Evolutionary conservation across 1,140 invertebrate genomes (phyloP), one percentile per base, ranked within the genome.

Genomic region (Bombus waltoni): DNA sequence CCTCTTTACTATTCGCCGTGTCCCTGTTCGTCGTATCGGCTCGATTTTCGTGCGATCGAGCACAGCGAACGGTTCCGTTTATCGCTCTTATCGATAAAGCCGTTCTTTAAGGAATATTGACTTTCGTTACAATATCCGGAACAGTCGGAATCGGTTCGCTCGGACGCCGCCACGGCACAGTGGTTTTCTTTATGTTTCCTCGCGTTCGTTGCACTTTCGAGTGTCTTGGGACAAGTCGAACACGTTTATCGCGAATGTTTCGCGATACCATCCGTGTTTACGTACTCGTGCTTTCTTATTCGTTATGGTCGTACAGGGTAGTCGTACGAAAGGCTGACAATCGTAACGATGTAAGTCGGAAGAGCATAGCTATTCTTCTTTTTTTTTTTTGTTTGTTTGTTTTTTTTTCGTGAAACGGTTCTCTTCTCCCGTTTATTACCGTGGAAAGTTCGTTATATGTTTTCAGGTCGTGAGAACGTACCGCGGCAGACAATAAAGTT

Each of bases 1-100:
- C 11, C 25, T 2, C 3, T 66, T 18, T 0, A 0, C 2, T 5
- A 5, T 15, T 53, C 1, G 13, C 0, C 8, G n/a, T 25, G 25
- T 53, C 5, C 13, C 15, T 40, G 25, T 76, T 62, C 25, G 44
- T 47, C 42, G n/a, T 28, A 18, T 5, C 32, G 44, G 8, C n/a
- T 11, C 18, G n/a, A n/a, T 77, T 77, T 76, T 77, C 28, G 57
- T 57, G 25, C 35, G 59, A 77, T 77, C 53, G 15, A 2, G 9
- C 35, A 77, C 2, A n/a, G 35, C 5, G 53, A 76, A 76, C 4
- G 25, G 5, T 4, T 38, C 35, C 9, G 35, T 77, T 77, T 77
- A 77, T 62, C 47, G 22, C 18, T 15, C 57, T 40, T 59, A 77
- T 59, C 53, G 75, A 77, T 62, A 77, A 77, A 15, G 10, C 6